A percentile compares a stretch with the other conserved stretches of the same genome.
Evolutionary conservation across 1,140 invertebrate species (phyloP).

Genomic region (Lanistes nyassanus): DNA sequence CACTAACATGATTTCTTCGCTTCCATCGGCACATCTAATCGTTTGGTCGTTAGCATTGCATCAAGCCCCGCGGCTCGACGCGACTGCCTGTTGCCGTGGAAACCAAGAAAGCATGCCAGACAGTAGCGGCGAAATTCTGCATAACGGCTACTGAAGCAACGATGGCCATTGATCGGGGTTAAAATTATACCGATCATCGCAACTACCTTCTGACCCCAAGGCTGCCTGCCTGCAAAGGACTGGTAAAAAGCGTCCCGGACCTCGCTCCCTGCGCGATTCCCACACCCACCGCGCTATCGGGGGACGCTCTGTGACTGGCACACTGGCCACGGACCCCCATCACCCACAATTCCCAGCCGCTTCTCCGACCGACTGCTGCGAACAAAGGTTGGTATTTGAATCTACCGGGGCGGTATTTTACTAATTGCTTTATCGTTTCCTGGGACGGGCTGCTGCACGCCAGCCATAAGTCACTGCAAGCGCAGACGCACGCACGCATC

Average conservation of each 20-base stretch:
- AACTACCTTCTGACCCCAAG: not conserved
- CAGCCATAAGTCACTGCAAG: not conserved
- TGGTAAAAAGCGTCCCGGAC: too few species aligned
- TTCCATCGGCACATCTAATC: not conserved
- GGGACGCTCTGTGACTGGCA: too few species aligned
- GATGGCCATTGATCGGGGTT: constrained; percentile 14
- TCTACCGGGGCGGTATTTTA: not conserved
- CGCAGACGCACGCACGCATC: not conserved
- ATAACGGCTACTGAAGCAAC: not conserved
- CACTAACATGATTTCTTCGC: too few species aligned
- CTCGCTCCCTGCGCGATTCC: not conserved
- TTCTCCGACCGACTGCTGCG: not conserved
- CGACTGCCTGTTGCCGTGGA: constrained; percentile 23
- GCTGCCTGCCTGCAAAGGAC: not conserved
- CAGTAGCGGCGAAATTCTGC: constrained; percentile 9
- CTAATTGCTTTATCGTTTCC: not conserved
- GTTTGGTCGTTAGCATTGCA: constrained; percentile 25
- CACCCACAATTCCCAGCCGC: too few species aligned
- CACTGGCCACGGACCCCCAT: too few species aligned
- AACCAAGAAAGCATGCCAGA: constrained; percentile 25
- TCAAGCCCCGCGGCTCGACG: not conserved
- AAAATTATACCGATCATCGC: constrained; percentile 8
- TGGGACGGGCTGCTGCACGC: not conserved
- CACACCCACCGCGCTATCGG: too few species aligned
- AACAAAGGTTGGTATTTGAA: not conserved